phyloP scores from a whole-genome alignment of 2,113 vertebrate genomes.

The Rhombomys opimus region DNA sequence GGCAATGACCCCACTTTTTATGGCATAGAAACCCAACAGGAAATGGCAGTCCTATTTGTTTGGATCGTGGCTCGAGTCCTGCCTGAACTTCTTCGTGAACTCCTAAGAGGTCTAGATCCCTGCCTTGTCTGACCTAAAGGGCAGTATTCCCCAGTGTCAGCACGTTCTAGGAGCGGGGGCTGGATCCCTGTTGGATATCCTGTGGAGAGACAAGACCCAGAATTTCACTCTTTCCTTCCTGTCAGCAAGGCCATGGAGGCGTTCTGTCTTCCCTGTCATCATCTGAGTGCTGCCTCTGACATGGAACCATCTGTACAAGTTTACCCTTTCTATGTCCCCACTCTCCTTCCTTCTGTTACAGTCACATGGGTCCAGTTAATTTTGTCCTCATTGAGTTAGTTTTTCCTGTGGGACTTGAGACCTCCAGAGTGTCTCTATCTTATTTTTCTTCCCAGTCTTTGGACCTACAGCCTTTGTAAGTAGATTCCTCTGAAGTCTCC shows the following conservation, averaged over 20 bases:
- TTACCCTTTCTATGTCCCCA: slow-evolving; percentile 25
- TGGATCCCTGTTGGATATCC: slow-evolving; percentile 69
- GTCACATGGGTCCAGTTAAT: slow-evolving; percentile 56
- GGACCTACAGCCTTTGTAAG: slow-evolving; percentile 21
- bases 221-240: slow-evolving; percentile 74
- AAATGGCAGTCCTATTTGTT: slow-evolving; percentile 74
- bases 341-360: slow-evolving; percentile 32
- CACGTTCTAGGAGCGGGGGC: slow-evolving; percentile 58
- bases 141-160: slow-evolving; percentile 79
- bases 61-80: slow-evolving; percentile 71
- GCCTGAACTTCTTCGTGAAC: slow-evolving; percentile 72
- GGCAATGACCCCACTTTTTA: slow-evolving; percentile 71
- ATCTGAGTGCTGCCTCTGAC: slow-evolving; percentile 52
- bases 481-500: slow-evolving; percentile 63
- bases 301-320: not conserved
- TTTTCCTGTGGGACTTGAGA: slow-evolving; percentile 19
- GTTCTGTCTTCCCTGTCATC: slow-evolving; percentile 77
- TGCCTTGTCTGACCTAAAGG: slow-evolving; percentile 75
- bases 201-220: slow-evolving; percentile 71
- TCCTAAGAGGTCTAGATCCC: slow-evolving; percentile 73
- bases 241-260: slow-evolving; percentile 73
- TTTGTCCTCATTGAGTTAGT: slow-evolving; percentile 38
- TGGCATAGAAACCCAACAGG: slow-evolving; percentile 73
- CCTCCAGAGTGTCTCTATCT: slow-evolving; percentile 1
- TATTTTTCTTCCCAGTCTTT: too few relatives aligned